phyloP scores from a whole-genome alignment of 1,140 invertebrate species.

The Heterodera carotae region DNA sequence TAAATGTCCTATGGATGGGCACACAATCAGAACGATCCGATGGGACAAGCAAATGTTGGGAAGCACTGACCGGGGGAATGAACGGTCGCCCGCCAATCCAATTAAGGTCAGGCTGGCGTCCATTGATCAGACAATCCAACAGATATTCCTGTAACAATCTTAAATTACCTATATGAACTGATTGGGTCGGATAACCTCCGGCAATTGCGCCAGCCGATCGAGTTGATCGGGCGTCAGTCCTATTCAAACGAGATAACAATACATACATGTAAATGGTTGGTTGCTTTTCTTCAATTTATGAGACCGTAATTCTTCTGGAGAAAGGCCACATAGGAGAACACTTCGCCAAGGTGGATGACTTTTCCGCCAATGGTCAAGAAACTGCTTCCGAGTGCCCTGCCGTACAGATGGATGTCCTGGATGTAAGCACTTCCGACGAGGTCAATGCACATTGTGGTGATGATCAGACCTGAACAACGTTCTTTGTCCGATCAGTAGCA shows the following conservation, averaged over 20 bases:
- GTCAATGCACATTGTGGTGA: conserved; percentile 64
- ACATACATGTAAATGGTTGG: no score
- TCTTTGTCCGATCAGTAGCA: no score
- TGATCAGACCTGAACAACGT: conserved; percentile 47
- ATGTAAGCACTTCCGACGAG: conserved; percentile 65
- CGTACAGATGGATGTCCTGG: conserved; percentile 65
- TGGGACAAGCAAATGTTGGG: background rate
- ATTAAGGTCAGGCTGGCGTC: conserved; percentile 65
- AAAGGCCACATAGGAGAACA: conserved; percentile 65
- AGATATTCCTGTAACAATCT: conserved; percentile 59
- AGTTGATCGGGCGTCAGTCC: conserved; percentile 62
- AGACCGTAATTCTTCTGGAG: conserved; percentile 65
- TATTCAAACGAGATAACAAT: no score
- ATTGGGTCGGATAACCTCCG: conserved; percentile 44
- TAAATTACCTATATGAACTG: background rate
- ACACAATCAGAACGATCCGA: background rate
- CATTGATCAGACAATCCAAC: conserved; percentile 62
- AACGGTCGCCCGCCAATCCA: conserved; percentile 64
- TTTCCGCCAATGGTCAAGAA: conserved; percentile 66
- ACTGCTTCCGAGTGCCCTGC: conserved; percentile 56
- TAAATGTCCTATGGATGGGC: conserved; percentile 55
- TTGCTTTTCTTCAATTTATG: background rate
- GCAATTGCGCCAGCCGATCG: conserved; percentile 62
- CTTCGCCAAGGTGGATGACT: conserved; percentile 64
- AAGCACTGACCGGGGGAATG: conserved; percentile 51